These are phyloP conservation scores for Rallus limicola DNA, from an alignment of 2,113 vertebrate species.

Conservation along the genomic window DNA sequence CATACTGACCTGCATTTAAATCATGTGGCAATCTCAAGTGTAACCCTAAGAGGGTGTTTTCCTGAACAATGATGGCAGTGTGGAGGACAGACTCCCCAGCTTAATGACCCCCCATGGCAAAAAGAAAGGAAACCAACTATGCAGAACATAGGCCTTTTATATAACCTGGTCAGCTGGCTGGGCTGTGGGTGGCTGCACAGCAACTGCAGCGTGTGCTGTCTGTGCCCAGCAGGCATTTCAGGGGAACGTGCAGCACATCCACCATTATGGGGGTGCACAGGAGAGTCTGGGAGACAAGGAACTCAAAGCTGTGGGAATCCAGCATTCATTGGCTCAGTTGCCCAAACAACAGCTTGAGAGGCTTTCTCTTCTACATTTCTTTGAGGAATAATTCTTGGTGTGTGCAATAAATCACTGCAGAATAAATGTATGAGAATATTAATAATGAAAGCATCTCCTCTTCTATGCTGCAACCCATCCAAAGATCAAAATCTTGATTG, in stretches of 20 bases:
- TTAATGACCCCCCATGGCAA: not conserved
- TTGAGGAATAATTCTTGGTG: not conserved
- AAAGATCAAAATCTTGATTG: not conserved
- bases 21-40: not conserved
- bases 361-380: not conserved
- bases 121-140: not conserved
- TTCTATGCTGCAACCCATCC: not conserved
- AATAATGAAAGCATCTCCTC: slow-evolving; percentile 1
- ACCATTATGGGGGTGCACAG: not conserved
- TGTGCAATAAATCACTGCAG: not conserved
- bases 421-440: not conserved
- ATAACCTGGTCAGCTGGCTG: not conserved
- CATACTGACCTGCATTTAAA: not conserved
- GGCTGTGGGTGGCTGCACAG: not conserved
- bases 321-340: not conserved
- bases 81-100: not conserved
- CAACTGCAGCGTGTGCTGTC: not conserved
- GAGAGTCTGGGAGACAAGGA: not conserved
- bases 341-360: not conserved
- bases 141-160: not conserved
- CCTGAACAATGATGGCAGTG: not conserved
- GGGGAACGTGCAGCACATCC: not conserved
- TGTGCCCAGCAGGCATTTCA: not conserved
- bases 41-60: not conserved
- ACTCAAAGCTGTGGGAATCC: not conserved